Evolutionary conservation across 2,888 invertebrate species (phyloP), one percentile per base, ranked within the genome.

Genomic region (Dynastes hyllus): DNA sequence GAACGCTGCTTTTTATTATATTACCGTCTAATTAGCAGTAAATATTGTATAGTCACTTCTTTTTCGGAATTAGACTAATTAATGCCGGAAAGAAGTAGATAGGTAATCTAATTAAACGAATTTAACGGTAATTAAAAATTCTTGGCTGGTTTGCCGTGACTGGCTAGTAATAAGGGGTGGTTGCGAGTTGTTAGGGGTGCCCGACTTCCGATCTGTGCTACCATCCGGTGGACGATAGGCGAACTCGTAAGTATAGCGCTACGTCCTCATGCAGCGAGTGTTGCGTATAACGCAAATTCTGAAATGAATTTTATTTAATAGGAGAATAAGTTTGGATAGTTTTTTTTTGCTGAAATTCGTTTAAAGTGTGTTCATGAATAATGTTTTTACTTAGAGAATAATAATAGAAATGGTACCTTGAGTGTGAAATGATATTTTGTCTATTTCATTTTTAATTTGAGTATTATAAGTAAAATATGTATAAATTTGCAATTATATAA

Each of bases 191-290:
- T 69, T 13, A 51, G 76, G 79, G 70, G 76, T 63, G 51, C 45
- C 51, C 40, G 29, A 5, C 53, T 82, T 84, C 87, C 86, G 85
- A 85, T 82, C 82, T 80, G 84, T 86, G 83, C 84, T 83, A 82
- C 87, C 87, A 85, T 84, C 86, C 84, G 73, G 85, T 85, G 87
- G 85, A 81, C 81, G 82, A 82, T 84, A 85, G 85, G 83, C 65
- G 80, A 84, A 87, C 16, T 13, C 51, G 65, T 16, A 40, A 2
- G 0, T 53, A 50, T 66, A 58, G 71, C 77, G 63, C 65, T 65
- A 16, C n/a, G 69, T 79, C 27, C 63, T 55, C 58, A 50, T 65
- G 55, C 11, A 5, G 61, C 8, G 65, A 16, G 29, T 3, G 45
- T 67, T 55, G 58, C 77, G 77, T 55, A 69, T 61, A 61, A 63